These are phyloP conservation scores for Torymus auratus DNA, from an alignment of 2,888 invertebrate genomes.

Conservation along the genomic window DNA sequence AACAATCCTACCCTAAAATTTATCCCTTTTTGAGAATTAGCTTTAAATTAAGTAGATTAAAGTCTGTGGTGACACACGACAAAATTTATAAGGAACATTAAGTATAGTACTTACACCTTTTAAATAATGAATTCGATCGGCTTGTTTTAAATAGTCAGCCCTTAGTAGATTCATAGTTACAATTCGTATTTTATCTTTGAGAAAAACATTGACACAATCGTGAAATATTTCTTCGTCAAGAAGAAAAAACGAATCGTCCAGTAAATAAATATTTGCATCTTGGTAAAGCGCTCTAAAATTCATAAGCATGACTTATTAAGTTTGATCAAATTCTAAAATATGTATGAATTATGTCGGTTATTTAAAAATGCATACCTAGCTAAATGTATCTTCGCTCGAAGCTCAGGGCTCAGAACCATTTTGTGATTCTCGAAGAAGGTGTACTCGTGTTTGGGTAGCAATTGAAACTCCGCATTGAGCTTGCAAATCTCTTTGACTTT, in stretches of 20 bases:
- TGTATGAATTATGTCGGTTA: too few species aligned
- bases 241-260: conserved; percentile 89
- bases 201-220: conserved; percentile 81
- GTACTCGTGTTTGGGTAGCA: conserved; percentile 83
- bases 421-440: conserved; percentile 86
- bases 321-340: not conserved
- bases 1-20: too few species aligned
- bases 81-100: conserved; percentile 78
- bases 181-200: conserved; percentile 83
- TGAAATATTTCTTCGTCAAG: conserved; percentile 85
- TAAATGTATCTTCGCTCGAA: conserved; percentile 86
- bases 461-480: conserved; percentile 77
- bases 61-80: not conserved
- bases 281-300: conserved; percentile 82
- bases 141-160: conserved; percentile 82
- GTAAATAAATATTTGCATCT: conserved; percentile 86
- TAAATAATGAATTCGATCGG: conserved; percentile 67
- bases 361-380: not conserved
- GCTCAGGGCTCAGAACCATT: conserved; percentile 85
- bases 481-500: conserved; percentile 75
- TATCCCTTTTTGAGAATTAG: not conserved
- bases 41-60: not conserved
- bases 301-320: too few species aligned
- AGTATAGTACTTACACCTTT: conserved; percentile 65
- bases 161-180: conserved; percentile 83